A percentile compares a stretch with the other conserved stretches of the same genome.
Conservation (phyloP, 2,797 vertebrate genomes). For the Spinibarbus caldwelli region DNA sequence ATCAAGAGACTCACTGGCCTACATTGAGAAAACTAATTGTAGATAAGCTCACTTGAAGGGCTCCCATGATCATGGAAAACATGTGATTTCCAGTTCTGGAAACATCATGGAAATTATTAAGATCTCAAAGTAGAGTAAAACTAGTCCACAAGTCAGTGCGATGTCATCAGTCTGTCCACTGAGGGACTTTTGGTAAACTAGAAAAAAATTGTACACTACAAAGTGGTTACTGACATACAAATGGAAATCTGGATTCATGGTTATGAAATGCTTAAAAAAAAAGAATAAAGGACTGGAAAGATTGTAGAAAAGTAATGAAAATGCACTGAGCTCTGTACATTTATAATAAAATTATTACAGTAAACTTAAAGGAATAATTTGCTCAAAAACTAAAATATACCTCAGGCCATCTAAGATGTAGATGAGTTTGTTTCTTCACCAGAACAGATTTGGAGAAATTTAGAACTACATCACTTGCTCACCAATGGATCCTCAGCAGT, state of each 20-base stretch:
- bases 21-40: slow-evolving; percentile 13
- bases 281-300: neutral
- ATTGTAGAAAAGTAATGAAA: neutral
- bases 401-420: no score
- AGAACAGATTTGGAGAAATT: no score
- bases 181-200: neutral
- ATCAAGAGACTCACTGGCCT: slow-evolving; percentile 10
- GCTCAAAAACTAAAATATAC: neutral
- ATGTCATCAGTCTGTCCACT: neutral
- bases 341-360: neutral
- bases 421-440: no score
- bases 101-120: slow-evolving; percentile 23
- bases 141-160: neutral
- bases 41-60: neutral
- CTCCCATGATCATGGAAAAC: slow-evolving; percentile 28
- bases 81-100: slow-evolving; percentile 19
- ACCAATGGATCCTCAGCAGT: no score
- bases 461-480: no score
- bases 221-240: neutral
- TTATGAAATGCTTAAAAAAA: neutral
- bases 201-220: neutral
- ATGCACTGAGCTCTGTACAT: neutral
- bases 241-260: neutral
- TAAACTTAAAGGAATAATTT: neutral
- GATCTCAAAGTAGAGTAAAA: slow-evolving; percentile 7